These are phyloP conservation scores for Bombylius major DNA, from an alignment of 2,888 invertebrate species.

Conservation along the genomic window DNA sequence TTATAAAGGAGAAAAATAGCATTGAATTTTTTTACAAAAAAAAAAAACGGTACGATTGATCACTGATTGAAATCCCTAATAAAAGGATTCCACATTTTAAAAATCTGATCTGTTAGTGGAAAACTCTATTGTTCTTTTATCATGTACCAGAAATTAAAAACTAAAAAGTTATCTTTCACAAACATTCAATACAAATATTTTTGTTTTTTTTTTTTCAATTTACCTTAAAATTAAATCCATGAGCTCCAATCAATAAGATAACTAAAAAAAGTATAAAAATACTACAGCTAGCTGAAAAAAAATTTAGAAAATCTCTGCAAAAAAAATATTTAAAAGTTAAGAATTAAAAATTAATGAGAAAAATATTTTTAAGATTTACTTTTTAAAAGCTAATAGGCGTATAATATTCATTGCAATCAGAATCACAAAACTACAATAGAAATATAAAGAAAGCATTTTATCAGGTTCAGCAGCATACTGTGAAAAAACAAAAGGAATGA, in stretches of 20 bases:
- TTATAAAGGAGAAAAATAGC: no score
- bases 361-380: constrained; percentile 39
- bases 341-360: no score
- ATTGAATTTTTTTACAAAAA: no score
- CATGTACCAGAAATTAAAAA: no score
- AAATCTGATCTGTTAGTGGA: no score
- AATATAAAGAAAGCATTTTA: constrained; percentile 75
- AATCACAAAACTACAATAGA: constrained; percentile 65
- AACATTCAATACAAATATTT: no score
- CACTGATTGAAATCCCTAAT: no score
- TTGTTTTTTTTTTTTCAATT: background rate
- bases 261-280: constrained; percentile 24
- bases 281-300: constrained; percentile 21
- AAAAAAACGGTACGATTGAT: no score
- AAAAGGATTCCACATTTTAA: no score
- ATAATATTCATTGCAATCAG: constrained; percentile 55
- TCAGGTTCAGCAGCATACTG: constrained; percentile 75
- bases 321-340: background rate
- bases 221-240: constrained; percentile 46
- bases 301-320: constrained; percentile 20
- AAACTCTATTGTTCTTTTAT: no score
- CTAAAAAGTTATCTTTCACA: no score
- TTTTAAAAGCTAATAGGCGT: constrained; percentile 51
- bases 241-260: constrained; percentile 35
- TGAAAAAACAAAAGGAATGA: background rate